phyloP scores from a whole-genome alignment of 2,888 invertebrate species.

The Philereme vetulata region DNA sequence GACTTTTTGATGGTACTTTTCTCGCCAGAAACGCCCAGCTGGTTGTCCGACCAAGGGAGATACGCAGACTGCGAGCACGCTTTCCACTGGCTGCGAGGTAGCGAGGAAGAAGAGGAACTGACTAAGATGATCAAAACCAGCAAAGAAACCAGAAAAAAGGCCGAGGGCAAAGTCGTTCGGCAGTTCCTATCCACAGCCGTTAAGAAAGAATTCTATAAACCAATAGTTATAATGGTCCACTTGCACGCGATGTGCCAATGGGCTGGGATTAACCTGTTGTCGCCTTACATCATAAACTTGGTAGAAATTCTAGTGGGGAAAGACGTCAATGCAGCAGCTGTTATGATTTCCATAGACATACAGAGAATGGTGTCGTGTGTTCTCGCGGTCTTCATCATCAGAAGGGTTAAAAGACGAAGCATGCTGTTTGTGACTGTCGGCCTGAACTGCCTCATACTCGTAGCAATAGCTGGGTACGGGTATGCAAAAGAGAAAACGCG shows the following conservation, averaged over 20 bases:
- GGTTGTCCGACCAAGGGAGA: constrained; percentile 83
- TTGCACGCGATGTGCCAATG: constrained; percentile 85
- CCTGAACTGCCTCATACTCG: constrained; percentile 54
- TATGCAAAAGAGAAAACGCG: constrained; percentile 52
- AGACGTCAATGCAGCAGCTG: constrained; percentile 82
- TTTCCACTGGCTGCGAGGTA: constrained; percentile 83
- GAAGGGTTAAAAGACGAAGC: constrained; percentile 73
- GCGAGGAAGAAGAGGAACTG: constrained; percentile 66
- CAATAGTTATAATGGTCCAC: constrained; percentile 81
- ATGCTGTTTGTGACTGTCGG: constrained; percentile 57
- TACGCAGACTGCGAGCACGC: constrained; percentile 79
- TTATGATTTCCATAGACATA: constrained; percentile 85
- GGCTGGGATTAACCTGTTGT: constrained; percentile 86
- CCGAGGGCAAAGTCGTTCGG: constrained; percentile 38
- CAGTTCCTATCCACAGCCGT: constrained; percentile 1
- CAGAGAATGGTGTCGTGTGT: constrained; percentile 84
- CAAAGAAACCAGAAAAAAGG: constrained; percentile 38
- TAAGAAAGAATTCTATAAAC: constrained; percentile 80
- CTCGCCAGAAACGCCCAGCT: constrained; percentile 86
- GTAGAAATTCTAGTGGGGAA: constrained; percentile 81
- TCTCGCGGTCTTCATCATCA: constrained; percentile 83
- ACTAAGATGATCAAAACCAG: constrained; percentile 61
- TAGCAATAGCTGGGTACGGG: constrained; percentile 56
- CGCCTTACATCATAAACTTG: constrained; percentile 85
- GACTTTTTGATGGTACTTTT: constrained; percentile 68